Evolutionary conservation across 2,113 vertebrate genomes (phyloP).

Genomic region (Nibea coibor): DNA sequence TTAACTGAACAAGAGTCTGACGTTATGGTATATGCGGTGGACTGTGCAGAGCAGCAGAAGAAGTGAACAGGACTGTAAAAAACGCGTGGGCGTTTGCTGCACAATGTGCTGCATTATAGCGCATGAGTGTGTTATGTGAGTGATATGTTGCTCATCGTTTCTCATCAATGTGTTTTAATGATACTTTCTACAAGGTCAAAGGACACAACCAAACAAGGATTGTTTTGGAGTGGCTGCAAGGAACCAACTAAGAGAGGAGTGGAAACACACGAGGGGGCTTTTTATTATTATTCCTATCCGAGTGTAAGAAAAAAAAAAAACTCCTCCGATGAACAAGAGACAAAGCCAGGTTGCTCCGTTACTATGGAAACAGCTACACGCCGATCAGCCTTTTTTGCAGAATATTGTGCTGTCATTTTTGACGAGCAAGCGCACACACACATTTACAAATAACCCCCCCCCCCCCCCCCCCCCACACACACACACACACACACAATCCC

Average conservation of each 20-base stretch:
- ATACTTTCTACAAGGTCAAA: slow-evolving; percentile 15
- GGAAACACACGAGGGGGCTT: not conserved
- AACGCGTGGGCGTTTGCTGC: slow-evolving; percentile 57
- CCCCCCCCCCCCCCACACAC: slow-evolving; percentile 3
- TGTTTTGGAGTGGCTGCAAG: slow-evolving; percentile 37
- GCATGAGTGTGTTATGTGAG: slow-evolving; percentile 51
- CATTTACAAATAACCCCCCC: slow-evolving; percentile 1
- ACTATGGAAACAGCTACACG: slow-evolving; percentile 76
- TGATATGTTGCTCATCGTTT: slow-evolving; percentile 10
- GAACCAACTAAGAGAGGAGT: slow-evolving; percentile 16
- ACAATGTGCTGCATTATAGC: slow-evolving; percentile 63
- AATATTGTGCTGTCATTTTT: slow-evolving; percentile 63
- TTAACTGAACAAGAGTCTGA: slow-evolving; percentile 1
- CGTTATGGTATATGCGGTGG: not conserved
- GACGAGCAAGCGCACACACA: slow-evolving; percentile 30
- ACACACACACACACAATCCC: not conserved
- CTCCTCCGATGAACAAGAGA: slow-evolving; percentile 54
- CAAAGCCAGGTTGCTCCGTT: slow-evolving; percentile 74
- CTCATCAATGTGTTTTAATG: slow-evolving; percentile 20
- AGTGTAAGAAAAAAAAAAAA: slow-evolving; percentile 21
- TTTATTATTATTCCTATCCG: not conserved
- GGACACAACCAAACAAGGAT: not conserved
- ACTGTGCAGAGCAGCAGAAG: slow-evolving; percentile 44
- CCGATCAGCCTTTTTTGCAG: slow-evolving; percentile 66
- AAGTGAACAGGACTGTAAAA: slow-evolving; percentile 59